These are phyloP conservation scores for Diadema setosum DNA, from an alignment of 35 echinoderm and acorn worm species.

Conservation along the genomic window DNA sequence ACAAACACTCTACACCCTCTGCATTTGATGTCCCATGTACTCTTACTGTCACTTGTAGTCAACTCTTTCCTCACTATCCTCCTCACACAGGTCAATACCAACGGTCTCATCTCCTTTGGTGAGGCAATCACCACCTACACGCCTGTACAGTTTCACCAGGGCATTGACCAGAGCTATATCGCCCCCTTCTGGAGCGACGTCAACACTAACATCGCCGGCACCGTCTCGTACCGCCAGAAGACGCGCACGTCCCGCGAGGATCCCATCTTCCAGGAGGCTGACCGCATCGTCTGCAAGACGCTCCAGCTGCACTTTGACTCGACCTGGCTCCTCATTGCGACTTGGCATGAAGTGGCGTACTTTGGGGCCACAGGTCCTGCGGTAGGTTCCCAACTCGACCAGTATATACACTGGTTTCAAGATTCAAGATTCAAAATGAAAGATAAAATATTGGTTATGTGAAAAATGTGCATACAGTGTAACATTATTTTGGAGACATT, in stretches of 20 bases:
- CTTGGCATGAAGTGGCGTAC: background rate
- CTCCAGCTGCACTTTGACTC: background rate
- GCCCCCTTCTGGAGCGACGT: conserved; percentile 47
- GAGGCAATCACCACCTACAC: background rate
- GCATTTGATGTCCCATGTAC: too few relatives aligned
- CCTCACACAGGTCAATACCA: conserved; percentile 45
- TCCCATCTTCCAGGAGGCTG: background rate
- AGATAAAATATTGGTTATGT: too few relatives aligned
- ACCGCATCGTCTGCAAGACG: background rate
- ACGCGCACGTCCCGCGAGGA: background rate
- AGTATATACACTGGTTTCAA: too few relatives aligned
- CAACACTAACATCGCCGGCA: background rate
- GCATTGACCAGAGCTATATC: background rate
- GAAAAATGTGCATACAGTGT: too few relatives aligned
- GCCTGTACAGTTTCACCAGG: conserved; percentile 2
- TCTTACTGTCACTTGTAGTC: too few relatives aligned
- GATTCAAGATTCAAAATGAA: too few relatives aligned
- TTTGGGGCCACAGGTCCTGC: background rate
- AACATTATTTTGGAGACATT: too few relatives aligned
- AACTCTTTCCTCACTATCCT: too few relatives aligned
- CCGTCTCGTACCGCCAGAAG: background rate
- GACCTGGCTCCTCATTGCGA: background rate
- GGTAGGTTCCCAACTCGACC: too few relatives aligned
- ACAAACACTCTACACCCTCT: too few relatives aligned
- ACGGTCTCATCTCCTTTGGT: conserved; percentile 30